phyloP scores from a whole-genome alignment of 2,797 vertebrate genomes.

The Discoglossus pictus region DNA sequence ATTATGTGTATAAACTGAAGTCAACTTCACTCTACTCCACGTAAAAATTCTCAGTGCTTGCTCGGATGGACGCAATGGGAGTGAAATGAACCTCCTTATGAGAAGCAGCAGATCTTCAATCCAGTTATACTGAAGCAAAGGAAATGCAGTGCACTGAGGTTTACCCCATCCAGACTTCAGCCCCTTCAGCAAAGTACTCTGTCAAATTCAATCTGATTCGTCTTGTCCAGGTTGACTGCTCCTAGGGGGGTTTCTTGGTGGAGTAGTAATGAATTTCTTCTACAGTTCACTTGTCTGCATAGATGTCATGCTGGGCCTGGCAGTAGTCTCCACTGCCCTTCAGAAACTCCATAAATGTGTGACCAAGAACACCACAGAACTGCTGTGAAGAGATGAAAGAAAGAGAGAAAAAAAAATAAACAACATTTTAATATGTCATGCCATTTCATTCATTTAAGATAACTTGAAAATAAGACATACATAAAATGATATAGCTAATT shows the following conservation, averaged over 20 bases:
- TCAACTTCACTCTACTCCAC: constrained; percentile 77
- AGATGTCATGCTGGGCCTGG: constrained; percentile 99
- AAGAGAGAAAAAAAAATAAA: no score
- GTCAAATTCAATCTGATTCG: constrained; percentile 80
- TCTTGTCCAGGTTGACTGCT: constrained; percentile 72
- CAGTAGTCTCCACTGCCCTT: constrained; percentile 99
- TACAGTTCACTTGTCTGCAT: constrained; percentile 99
- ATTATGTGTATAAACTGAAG: constrained; percentile 65
- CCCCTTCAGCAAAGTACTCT: constrained; percentile 81
- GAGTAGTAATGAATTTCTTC: constrained; percentile 81
- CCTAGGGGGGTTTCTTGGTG: constrained; percentile 79
- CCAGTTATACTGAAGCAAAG: constrained; percentile 89
- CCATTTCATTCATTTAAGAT: no score
- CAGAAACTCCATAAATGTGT: constrained; percentile 99
- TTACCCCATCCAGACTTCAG: constrained; percentile 98
- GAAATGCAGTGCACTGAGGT: constrained; percentile 91
- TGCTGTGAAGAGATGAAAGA: constrained; percentile 85
- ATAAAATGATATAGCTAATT: no score
- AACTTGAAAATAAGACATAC: no score
- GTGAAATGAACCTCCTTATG: constrained; percentile 77
- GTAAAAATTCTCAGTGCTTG: constrained; percentile 78
- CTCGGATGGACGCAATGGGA: constrained; percentile 70
- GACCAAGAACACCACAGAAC: constrained; percentile 99
- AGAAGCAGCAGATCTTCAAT: constrained; percentile 88
- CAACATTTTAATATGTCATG: no score